Base-by-base conservation (phyloP, 1,140 invertebrate genomes). In the Polyergus mexicanus region DNA sequence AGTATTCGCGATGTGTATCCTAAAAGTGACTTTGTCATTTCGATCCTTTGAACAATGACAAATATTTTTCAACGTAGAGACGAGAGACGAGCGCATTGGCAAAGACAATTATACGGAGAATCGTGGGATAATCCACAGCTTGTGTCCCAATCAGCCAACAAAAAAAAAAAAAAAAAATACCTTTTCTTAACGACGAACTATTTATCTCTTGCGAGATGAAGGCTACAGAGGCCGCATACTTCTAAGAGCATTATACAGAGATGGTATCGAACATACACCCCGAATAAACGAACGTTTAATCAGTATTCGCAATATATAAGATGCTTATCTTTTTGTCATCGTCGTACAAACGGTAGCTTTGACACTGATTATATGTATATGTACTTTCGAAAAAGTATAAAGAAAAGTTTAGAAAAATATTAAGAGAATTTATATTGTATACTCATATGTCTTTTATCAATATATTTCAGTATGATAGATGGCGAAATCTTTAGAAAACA, bases 281-380 rank as follows among this genome's bases (percentile, higher is more conserved):
- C 35, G 35, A 71, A 54, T 16, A 65, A 78, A 51, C 28, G 10
- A 78, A 76, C 25, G 25, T 44, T 80, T 22, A 41, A 72, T 60
- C 16, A 38, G 68, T 22, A 69, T 54, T 38, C 44, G 76, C 63
- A 51, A 13, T 32, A 16, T 16, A 25, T 10, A 51, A 41, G 35
- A 78, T 56, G 75, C 41, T 44, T 51, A 32, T 35, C 13, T 78
- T 10, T 44, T 44, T 28, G 7, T 54, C 32, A 56, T 71, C n/a
- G 0, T 83, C 78, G 78, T 83, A 83, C 78, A 83, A 83, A 83
- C 78, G 78, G 78, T 83, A 83, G 38, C 78, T 83, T 83, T 54
- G 78, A 83, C 78, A 13, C 25, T 72, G 32, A 81, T 81, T 72
- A 10, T 47, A 66, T 0, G 44, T 7, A 41, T 1, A 28, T 10